Evolutionary conservation across 2,113 vertebrate species (phyloP).

Genomic region (Xenopus laevis): DNA sequence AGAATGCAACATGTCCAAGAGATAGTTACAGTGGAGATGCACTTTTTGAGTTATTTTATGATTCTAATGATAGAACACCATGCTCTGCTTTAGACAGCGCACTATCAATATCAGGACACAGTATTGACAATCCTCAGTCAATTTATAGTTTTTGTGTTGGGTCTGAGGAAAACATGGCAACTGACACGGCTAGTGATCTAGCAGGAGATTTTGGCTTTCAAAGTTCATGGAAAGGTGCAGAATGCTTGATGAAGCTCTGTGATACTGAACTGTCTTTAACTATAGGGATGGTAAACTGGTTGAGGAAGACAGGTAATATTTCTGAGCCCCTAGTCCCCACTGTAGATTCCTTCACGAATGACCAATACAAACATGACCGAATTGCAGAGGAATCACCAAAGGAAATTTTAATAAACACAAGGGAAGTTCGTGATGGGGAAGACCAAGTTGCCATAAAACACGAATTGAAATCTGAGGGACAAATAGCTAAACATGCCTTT

Average conservation of each 20-base stretch:
- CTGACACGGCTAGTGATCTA: constrained; percentile 64
- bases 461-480: background rate
- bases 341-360: background rate
- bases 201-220: constrained; percentile 72
- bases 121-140: constrained; percentile 70
- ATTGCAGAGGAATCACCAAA: background rate
- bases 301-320: constrained; percentile 55
- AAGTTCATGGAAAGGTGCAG: constrained; percentile 80
- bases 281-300: constrained; percentile 82
- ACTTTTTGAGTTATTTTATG: constrained; percentile 79
- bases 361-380: background rate
- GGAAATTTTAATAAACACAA: too few relatives aligned
- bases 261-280: constrained; percentile 79
- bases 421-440: background rate
- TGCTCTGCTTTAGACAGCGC: constrained; percentile 66
- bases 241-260: constrained; percentile 80
- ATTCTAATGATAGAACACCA: constrained; percentile 63
- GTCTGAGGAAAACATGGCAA: constrained; percentile 78
- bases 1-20: constrained; percentile 63
- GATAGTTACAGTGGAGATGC: constrained; percentile 82
- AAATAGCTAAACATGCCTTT: background rate
- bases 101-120: constrained; percentile 64
- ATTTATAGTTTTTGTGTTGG: constrained; percentile 81
- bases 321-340: background rate
- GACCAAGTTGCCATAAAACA: background rate